Evolutionary conservation across 2,797 vertebrate species (phyloP).

Genomic region (Distichodus sexfasciatus): DNA sequence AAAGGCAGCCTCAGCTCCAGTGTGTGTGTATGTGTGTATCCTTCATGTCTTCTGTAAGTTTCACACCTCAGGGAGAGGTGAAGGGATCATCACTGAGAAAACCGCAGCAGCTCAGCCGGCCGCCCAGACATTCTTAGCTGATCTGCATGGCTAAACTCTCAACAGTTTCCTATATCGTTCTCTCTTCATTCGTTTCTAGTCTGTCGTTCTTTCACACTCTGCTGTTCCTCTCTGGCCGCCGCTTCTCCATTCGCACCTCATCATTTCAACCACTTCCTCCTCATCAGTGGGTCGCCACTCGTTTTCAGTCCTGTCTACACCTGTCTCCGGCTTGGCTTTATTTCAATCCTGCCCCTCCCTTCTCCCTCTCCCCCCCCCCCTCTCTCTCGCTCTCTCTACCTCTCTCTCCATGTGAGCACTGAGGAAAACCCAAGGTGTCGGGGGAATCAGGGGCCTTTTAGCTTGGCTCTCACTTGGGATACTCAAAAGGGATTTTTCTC

Average conservation of each 20-base stretch:
- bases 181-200: conserved; percentile 9
- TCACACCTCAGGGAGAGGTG: neutral
- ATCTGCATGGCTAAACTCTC: neutral
- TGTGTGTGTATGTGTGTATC: neutral
- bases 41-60: neutral
- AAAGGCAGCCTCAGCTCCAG: no score
- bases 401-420: neutral
- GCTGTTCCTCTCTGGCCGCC: conserved; percentile 34
- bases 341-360: neutral
- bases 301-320: conserved; percentile 28
- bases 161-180: conserved; percentile 10
- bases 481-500: conserved; percentile 52
- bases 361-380: conserved; percentile 22
- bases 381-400: conserved; percentile 12
- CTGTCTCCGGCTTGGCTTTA: neutral
- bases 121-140: neutral
- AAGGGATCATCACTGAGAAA: conserved; percentile 23
- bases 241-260: neutral
- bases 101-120: conserved; percentile 6
- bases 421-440: conserved; percentile 24
- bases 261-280: conserved; percentile 8
- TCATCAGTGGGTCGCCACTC: neutral
- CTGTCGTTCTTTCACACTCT: conserved; percentile 6
- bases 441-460: conserved; percentile 47
- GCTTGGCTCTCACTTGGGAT: conserved; percentile 18